Evolutionary conservation across 92 coral and sea anemone species (phyloP).

Genomic region (Hydrozoanthus gracilis): DNA sequence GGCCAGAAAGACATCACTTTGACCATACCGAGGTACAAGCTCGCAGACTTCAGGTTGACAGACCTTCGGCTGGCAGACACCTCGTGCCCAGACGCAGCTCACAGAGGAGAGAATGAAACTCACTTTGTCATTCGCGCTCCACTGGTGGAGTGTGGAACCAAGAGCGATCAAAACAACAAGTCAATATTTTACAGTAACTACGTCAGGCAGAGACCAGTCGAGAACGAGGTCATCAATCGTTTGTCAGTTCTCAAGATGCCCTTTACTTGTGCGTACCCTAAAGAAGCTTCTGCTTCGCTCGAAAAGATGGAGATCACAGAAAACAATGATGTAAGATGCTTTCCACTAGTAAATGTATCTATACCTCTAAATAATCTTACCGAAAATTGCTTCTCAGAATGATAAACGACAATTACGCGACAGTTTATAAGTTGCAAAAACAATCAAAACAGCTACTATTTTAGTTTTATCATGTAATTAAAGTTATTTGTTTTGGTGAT

Average conservation of each 20-base stretch:
- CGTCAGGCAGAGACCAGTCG: conserved; percentile 41
- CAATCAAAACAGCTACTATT: no score
- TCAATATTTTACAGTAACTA: conserved; percentile 36
- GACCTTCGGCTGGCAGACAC: conserved; percentile 38
- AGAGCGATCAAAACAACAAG: conserved; percentile 1
- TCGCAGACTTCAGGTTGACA: conserved; percentile 4
- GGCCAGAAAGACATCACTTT: conserved; percentile 24
- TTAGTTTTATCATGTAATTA: no score
- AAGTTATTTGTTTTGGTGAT: no score
- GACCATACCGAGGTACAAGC: neutral
- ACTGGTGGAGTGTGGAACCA: conserved; percentile 37
- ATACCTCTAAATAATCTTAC: no score
- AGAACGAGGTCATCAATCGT: conserved; percentile 32
- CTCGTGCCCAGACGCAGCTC: conserved; percentile 8
- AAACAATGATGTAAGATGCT: neutral
- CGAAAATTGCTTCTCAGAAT: no score
- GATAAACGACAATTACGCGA: no score
- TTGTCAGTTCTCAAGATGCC: conserved; percentile 25
- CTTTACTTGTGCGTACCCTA: conserved; percentile 31
- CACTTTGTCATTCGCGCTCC: conserved; percentile 19
- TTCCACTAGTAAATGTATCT: no score
- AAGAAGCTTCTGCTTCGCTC: conserved; percentile 42
- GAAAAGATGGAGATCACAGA: conserved; percentile 8
- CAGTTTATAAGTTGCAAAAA: no score
- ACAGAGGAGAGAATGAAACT: conserved; percentile 1